phyloP scores from a whole-genome alignment of 2,888 invertebrate species.

The Agrenia bidenticulata region DNA sequence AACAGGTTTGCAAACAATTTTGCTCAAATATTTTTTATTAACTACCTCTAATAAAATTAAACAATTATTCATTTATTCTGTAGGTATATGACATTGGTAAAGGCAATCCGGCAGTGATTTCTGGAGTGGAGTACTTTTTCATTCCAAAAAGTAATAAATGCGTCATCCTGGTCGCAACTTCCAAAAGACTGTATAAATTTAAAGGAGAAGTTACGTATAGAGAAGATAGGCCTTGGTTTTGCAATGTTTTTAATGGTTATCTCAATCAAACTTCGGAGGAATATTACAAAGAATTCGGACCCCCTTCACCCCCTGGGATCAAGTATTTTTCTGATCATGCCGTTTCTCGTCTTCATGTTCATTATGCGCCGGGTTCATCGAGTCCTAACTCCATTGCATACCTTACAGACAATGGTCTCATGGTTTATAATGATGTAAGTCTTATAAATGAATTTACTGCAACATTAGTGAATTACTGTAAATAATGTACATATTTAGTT shows the following conservation, averaged over 20 bases:
- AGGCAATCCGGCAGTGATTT: conserved; percentile 69
- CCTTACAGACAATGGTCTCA: conserved; percentile 43
- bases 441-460: too few species aligned
- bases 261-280: conserved; percentile 57
- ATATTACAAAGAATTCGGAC: conserved; percentile 43
- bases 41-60: too few species aligned
- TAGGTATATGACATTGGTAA: conserved; percentile 86
- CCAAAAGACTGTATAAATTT: conserved; percentile 83
- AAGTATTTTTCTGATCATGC: conserved; percentile 36
- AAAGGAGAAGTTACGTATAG: conserved; percentile 69
- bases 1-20: conserved; percentile 65
- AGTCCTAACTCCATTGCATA: conserved; percentile 47
- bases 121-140: conserved; percentile 81
- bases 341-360: conserved; percentile 38
- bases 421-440: conserved; percentile 49
- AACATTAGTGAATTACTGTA: too few species aligned
- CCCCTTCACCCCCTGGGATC: conserved; percentile 20
- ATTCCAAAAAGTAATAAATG: conserved; percentile 71
- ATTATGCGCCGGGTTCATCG: conserved; percentile 36
- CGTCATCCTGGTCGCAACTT: conserved; percentile 80
- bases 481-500: too few species aligned
- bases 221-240: conserved; percentile 77
- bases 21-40: too few species aligned
- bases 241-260: conserved; percentile 76
- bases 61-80: too few species aligned